Base-by-base conservation (phyloP, 2,888 invertebrate species). In the Agriotes lineatus region DNA sequence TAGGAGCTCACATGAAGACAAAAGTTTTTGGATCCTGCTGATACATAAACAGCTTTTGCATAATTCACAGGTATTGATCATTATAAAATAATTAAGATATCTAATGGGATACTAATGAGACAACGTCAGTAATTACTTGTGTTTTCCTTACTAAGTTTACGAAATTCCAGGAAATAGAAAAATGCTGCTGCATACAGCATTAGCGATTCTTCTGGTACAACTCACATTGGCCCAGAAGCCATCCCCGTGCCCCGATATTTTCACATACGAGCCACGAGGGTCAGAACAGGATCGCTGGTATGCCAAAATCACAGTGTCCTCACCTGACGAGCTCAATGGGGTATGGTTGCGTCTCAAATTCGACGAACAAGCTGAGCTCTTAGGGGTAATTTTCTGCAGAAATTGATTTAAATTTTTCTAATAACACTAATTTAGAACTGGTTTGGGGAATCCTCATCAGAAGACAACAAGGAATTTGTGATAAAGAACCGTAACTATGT, bases 261-360 rank as follows among this genome's bases (percentile, higher is more conserved):
- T 83, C 54, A 61, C 70, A 0, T 82, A 83, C 70, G 80, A 83
- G 66, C 72, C 77, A 1, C 65, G 69, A 45, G 76, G 84, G 82
- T 0, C 81, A 82, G 0, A 85, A 84, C 42, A 84, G 84, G 7
- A 87, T 0, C 81, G 88, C 35, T 90, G 90, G 90, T 88, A 88
- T 72, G 90, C 88, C 0, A 86, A 86, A 1, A 83, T 90, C 30
- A 84, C 85, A 67, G 75, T 90, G 0, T 86, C 85, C 10, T 88
- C 88, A 0, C 85, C 86, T 56, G 88, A 88, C 76, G 87, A 86
- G 0, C 82, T 90, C 1, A 86, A 87, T 61, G 90, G 90, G 0
- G 80, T 90, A 2, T 89, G 88, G 86, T 78, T 90, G 7, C 87
- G 87, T 60, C 82, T 90, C 0, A 86, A 86, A 18, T 78, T 90